Percentiles rank a stretch among this genome's conserved stretches.
Conservation (phyloP, 1,140 invertebrate genomes). For the Pararge aegeria region DNA sequence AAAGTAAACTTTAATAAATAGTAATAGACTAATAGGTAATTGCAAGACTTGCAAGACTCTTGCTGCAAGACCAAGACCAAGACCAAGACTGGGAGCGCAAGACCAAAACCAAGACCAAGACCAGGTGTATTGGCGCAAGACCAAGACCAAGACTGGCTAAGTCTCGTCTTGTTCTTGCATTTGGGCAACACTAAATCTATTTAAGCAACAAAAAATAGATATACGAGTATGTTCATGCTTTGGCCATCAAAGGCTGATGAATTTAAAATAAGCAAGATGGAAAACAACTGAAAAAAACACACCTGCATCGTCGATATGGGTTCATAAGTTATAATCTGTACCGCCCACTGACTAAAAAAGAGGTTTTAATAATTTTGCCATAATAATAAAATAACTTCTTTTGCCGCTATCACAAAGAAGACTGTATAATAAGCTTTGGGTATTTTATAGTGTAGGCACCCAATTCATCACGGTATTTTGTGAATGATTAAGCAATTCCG, state of each 20-base stretch:
- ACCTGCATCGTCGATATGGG: background rate
- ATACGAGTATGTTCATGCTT: no score
- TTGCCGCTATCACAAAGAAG: conserved; percentile 14
- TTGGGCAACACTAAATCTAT: no score
- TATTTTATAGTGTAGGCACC: conserved; percentile 14
- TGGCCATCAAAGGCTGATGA: background rate
- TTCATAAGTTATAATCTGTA: background rate
- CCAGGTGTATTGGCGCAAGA: no score
- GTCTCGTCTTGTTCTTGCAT: no score
- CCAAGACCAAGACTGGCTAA: no score
- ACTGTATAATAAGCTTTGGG: conserved; percentile 5
- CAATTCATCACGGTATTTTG: conserved; percentile 18
- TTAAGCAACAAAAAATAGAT: no score
- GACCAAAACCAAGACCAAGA: no score
- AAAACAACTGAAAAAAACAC: background rate
- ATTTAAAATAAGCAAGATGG: background rate
- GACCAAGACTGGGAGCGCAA: no score
- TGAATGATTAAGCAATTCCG: conserved; percentile 24
- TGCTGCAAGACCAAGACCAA: no score
- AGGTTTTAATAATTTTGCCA: background rate
- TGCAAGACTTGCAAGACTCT: no score
- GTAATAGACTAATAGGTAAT: no score
- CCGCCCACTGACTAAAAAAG: conserved; percentile 16
- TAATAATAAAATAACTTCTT: conserved; percentile 10
- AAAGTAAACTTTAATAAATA: no score